Conservation (phyloP, 2,888 invertebrate species). For the Belgica antarctica region DNA sequence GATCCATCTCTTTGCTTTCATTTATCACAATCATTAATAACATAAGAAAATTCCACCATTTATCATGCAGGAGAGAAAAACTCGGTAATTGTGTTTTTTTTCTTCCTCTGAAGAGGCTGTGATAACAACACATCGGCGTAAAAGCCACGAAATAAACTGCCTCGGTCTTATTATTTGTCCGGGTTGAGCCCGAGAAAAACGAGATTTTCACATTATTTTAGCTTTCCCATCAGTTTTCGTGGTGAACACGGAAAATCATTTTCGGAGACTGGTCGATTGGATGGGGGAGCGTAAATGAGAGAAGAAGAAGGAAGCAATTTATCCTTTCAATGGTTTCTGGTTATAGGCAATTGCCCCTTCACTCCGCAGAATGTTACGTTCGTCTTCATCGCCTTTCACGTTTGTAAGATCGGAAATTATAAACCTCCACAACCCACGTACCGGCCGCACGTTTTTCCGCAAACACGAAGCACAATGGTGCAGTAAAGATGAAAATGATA, state of each 20-base stretch:
- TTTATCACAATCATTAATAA: slow-evolving; percentile 16
- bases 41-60: slow-evolving; percentile 24
- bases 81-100: no score
- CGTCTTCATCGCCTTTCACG: background rate
- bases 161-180: slow-evolving; percentile 11
- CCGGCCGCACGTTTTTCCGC: no score
- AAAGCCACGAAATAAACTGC: no score
- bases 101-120: background rate
- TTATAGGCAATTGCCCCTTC: background rate
- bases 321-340: background rate
- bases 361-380: background rate
- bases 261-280: background rate
- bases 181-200: slow-evolving; percentile 13
- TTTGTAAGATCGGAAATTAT: background rate
- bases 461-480: background rate
- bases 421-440: no score
- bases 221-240: no score
- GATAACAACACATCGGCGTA: slow-evolving; percentile 3
- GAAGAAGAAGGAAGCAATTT: background rate
- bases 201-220: slow-evolving; percentile 6
- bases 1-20: no score
- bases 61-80: slow-evolving; percentile 14
- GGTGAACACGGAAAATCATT: background rate
- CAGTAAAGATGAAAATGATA: background rate
- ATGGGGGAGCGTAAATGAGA: background rate